Percentiles rank a stretch among this genome's conserved stretches.
These are phyloP conservation scores for Hypotaenidia okinawae DNA, from an alignment of 2,797 vertebrate species.

Conservation along the genomic window DNA sequence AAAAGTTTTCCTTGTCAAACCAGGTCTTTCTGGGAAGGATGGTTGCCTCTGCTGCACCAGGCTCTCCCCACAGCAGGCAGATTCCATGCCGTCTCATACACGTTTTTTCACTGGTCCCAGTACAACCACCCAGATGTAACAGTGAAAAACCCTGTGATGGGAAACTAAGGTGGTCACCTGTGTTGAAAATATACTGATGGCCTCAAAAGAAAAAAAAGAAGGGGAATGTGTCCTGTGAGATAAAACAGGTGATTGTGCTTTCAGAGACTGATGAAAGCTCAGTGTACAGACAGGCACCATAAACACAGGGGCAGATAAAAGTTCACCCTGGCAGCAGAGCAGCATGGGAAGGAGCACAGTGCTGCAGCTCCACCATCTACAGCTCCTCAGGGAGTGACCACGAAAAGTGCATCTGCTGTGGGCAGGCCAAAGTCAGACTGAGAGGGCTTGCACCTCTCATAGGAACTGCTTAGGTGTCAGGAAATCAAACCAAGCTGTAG, in stretches of 20 bases:
- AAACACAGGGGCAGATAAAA: conserved; percentile 1
- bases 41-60: accelerated
- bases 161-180: neutral
- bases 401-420: neutral
- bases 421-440: neutral
- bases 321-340: neutral
- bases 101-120: neutral
- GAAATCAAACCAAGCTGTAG: neutral
- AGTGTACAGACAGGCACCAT: neutral
- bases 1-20: neutral
- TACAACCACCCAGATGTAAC: neutral
- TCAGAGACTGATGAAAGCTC: neutral
- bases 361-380: neutral
- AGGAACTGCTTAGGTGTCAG: neutral
- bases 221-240: neutral
- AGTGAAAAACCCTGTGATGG: neutral
- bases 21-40: neutral
- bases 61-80: neutral
- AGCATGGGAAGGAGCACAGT: neutral
- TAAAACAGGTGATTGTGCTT: neutral
- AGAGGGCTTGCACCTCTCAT: neutral
- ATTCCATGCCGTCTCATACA: neutral
- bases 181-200: neutral
- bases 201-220: neutral
- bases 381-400: neutral